Evolutionary conservation across 1,140 invertebrate genomes (phyloP).

Genomic region (Cotesia glomerata): DNA sequence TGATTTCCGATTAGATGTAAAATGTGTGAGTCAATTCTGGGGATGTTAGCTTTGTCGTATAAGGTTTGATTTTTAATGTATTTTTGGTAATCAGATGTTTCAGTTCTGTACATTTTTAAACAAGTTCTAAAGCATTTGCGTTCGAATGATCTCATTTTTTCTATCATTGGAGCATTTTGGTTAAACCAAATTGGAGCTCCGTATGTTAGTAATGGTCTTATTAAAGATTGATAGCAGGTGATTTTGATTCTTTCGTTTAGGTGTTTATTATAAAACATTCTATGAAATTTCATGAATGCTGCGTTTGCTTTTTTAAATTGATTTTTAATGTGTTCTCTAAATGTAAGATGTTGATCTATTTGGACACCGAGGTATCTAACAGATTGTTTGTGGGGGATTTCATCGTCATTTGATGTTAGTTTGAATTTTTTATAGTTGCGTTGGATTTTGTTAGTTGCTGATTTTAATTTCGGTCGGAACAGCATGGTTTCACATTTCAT

Average conservation of each 20-base stretch:
- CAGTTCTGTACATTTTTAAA: slow-evolving; percentile 6
- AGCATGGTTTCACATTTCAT: slow-evolving; percentile 26
- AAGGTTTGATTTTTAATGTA: slow-evolving; percentile 14
- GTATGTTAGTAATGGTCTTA: slow-evolving; percentile 35
- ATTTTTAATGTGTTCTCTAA: slow-evolving; percentile 8
- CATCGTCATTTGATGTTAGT: neutral
- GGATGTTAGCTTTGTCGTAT: slow-evolving; percentile 16
- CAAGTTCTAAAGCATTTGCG: slow-evolving; percentile 34
- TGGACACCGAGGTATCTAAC: slow-evolving; percentile 22
- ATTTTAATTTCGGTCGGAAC: slow-evolving; percentile 4
- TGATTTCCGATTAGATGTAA: slow-evolving; percentile 30
- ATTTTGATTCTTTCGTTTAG: neutral
- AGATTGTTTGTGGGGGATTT: slow-evolving; percentile 12
- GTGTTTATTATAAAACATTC: slow-evolving; percentile 18
- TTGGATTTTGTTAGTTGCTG: too few species aligned
- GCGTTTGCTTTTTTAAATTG: slow-evolving; percentile 24
- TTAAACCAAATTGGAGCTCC: slow-evolving; percentile 32
- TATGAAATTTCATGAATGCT: neutral
- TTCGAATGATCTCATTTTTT: slow-evolving; percentile 30
- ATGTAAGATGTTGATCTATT: neutral
- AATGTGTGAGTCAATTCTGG: slow-evolving; percentile 29
- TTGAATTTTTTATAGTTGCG: neutral
- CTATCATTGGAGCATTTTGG: neutral
- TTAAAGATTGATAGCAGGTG: slow-evolving; percentile 10
- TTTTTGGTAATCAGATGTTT: slow-evolving; percentile 9